Conservation (phyloP, 2,113 vertebrate species). For the Varanus salvator region DNA sequence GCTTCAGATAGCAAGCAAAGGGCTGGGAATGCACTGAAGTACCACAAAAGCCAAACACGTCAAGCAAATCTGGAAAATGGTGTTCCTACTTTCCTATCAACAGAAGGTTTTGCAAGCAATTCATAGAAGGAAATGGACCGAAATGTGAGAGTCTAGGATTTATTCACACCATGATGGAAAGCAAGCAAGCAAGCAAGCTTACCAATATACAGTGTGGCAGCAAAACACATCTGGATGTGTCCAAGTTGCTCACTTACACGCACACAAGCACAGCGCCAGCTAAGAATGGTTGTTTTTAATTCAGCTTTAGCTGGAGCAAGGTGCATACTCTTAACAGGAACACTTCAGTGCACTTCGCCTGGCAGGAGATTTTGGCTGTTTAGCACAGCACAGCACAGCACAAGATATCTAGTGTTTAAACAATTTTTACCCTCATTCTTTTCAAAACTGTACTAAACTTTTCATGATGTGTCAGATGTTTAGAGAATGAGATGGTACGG, state of each 20-base stretch:
- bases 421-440: neutral
- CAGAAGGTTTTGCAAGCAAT: neutral
- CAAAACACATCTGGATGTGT: neutral
- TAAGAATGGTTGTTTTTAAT: neutral
- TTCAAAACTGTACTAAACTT: neutral
- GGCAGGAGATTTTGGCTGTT: neutral
- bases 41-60: neutral
- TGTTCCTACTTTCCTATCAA: neutral
- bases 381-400: neutral
- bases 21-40: neutral
- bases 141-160: neutral
- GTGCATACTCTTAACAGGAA: neutral
- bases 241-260: neutral
- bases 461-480: neutral
- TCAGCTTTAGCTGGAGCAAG: neutral
- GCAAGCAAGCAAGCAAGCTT: neutral
- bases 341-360: neutral
- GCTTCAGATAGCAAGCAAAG: neutral
- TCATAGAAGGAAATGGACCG: neutral
- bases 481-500: constrained; percentile 11
- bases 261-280: neutral
- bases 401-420: neutral
- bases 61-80: neutral
- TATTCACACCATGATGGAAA: neutral
- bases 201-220: neutral